Base-by-base conservation (phyloP, 2,113 vertebrate genomes). In the Paradisaea rubra region DNA sequence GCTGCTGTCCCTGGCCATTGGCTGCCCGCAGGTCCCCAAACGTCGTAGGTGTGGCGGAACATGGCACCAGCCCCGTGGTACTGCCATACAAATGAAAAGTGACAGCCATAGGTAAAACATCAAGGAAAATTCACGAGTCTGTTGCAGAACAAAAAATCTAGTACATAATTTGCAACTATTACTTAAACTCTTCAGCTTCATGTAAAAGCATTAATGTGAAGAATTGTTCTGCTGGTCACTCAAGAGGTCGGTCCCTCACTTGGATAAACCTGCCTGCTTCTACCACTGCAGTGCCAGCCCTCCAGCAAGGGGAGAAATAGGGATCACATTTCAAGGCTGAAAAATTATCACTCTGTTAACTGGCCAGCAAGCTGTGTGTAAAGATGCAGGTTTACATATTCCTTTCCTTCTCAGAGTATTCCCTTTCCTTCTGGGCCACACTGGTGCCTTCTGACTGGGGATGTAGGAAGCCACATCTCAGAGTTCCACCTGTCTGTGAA, bases 11-110 rank as follows among this genome's bases (percentile, higher is more conserved):
- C 97, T 99, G 99, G 88, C 99, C 98, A 42, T 99, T 99, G 98
- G 99, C 99, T 91, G 99, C 98, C 97, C 99, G 98, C 92, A 99
- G 97, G 98, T 99, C 99, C 95, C 99, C 99, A 94, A 99, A 99
- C 19, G 99, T 99, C 79, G 99, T 99, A 96, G 99, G 99, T 57
- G 99, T 99, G 97, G 99, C 98, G 44, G 99, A 98, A 98, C 99
- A 99, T 64, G 99, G 99, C 97, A 99, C 99, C 94, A 99, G 98
- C 92, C 99, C 99, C n/a, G 99, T 98, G 33, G 99, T 99, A 97
- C 99, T 99, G 96, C 11, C n/a, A 70, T 12, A 69, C 61, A 96
- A 90, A 91, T 9, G 69, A 33, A 77, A 82, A 92, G 87, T 9
- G 25, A 56, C 5, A 56, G 68, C 82, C 71, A 78, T 4, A 52